Evolutionary conservation across 1,140 invertebrate genomes (phyloP), one percentile per base, ranked within the genome.

Genomic region (Drosophila hydei): DNA sequence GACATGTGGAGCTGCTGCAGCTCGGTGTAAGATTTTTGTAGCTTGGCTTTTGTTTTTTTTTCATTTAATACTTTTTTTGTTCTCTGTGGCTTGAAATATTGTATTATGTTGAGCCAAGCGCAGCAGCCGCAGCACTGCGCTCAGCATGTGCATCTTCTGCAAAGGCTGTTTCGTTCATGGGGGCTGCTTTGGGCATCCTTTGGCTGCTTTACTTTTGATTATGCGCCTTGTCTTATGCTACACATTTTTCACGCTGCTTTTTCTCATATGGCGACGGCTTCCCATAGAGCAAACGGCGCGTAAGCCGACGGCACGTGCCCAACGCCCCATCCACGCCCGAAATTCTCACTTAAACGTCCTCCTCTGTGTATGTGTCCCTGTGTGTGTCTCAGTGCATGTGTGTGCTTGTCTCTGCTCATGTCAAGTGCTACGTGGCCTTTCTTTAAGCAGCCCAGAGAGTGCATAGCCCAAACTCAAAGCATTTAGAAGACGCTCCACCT

Each of bases 191-290:
- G 19, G 54, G 9, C 40, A 45, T 42, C 33, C 36, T 30, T 45
- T 48, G 58, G 47, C 11, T 76, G 74, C 77, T 75, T 56, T 75
- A 76, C 75, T 88, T 83, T 88, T 87, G 81, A 88, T 87, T 87
- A 88, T 88, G 83, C 83, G 83, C 83, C 83, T 69, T 83, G 83
- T 89, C 84, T 83, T 88, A 79, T 88, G 83, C 84, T 76, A 70
- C 79, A 88, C 84, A 88, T 89, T 68, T 88, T 83, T 85, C 80
- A 88, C 45, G 77, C 83, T 65, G 70, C 67, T 80, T 80, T 14
- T 42, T 77, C 71, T 64, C 72, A 60, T 72, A 65, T 67, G 40
- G 33, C 33, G 50, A 12, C 61, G 60, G 61, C 65, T 55, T 75
- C 60, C 65, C 48, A 40, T 33, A 36, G 59, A 61, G 74, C 70